A percentile compares a stretch with the other conserved stretches of the same genome.
Conservation (phyloP, 2,113 vertebrate species). For the Notechis scutatus region DNA sequence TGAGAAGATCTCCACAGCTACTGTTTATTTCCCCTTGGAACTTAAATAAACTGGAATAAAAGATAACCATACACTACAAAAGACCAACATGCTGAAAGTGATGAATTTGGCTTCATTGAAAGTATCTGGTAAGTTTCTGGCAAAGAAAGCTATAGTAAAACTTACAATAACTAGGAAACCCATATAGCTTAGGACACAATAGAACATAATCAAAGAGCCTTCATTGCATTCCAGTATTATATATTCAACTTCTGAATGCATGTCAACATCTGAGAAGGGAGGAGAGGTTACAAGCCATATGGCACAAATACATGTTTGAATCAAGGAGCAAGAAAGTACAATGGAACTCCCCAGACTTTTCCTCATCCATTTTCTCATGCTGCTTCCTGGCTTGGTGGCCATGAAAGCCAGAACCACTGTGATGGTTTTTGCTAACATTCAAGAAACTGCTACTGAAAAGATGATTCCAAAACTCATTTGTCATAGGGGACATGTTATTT, state of each 20-base stretch:
- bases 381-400: background rate
- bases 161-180: background rate
- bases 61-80: background rate
- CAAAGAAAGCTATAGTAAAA: background rate
- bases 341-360: background rate
- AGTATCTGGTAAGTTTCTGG: background rate
- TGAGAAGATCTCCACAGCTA: background rate
- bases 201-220: background rate
- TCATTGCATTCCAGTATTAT: background rate
- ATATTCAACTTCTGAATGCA: background rate
- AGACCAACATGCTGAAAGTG: constrained; percentile 2
- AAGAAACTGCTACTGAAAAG: background rate
- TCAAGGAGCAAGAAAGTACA: background rate
- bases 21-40: background rate
- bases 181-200: background rate
- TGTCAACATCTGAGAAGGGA: background rate
- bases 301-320: background rate
- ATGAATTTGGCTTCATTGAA: constrained; percentile 11
- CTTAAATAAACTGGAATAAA: background rate
- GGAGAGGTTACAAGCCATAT: background rate
- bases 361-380: background rate
- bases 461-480: background rate
- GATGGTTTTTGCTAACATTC: background rate
- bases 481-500: background rate
- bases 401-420: background rate